Evolutionary conservation across 2,888 invertebrate genomes (phyloP).

Genomic region (Drosophila atripex): DNA sequence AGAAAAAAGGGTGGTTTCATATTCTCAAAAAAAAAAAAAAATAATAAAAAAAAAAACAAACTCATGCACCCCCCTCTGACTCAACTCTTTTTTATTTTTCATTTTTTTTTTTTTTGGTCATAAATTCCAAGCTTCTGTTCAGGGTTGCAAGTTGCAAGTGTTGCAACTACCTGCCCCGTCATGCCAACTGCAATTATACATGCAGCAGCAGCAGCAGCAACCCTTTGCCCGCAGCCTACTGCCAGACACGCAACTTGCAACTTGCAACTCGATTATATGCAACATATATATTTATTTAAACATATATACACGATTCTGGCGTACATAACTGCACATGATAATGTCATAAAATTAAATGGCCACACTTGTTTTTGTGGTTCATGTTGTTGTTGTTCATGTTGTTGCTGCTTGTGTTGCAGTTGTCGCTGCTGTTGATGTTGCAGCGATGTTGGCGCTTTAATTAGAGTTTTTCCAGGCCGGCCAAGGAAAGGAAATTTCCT

Average conservation of each 20-base stretch:
- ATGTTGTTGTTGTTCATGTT: constrained; percentile 39
- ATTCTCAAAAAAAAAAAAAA: not conserved
- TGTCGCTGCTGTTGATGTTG: constrained; percentile 30
- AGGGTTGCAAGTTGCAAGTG: constrained; percentile 16
- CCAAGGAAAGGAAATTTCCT: constrained; percentile 60
- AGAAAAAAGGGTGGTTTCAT: constrained; percentile 1
- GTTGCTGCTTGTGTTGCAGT: constrained; percentile 27
- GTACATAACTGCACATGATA: constrained; percentile 73
- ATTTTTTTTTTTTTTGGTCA: too few relatives aligned
- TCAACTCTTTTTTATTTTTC: not conserved
- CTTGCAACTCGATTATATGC: constrained; percentile 28
- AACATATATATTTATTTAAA: constrained; percentile 11
- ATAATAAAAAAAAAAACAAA: not conserved
- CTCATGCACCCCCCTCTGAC: not conserved
- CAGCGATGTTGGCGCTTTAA: constrained; percentile 61
- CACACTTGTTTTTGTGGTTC: constrained; percentile 60
- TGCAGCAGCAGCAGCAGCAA: constrained; percentile 14
- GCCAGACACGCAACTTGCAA: constrained; percentile 23
- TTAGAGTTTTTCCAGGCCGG: constrained; percentile 68
- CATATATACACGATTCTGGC: constrained; percentile 32
- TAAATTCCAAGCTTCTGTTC: not conserved
- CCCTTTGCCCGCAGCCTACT: constrained; percentile 13
- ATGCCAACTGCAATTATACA: constrained; percentile 34
- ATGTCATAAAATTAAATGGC: constrained; percentile 80
- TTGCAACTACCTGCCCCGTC: constrained; percentile 22